phyloP scores from a whole-genome alignment of 2,113 vertebrate species.

The Oncorhynchus keta region DNA sequence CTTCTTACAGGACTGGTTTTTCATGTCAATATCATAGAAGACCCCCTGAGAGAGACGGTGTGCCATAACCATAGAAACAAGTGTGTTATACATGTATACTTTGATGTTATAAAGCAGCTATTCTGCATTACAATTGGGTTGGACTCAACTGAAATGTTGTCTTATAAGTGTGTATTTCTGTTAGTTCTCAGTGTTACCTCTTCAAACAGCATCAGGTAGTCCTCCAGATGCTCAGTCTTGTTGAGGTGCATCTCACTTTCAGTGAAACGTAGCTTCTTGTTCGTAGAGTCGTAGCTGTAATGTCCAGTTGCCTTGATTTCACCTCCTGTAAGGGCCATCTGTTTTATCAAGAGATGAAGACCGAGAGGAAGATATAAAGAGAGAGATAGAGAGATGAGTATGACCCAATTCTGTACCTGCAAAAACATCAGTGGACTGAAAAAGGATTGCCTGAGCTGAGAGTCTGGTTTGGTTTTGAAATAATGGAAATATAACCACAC shows the following conservation, averaged over 20 bases:
- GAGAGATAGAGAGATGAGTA: neutral
- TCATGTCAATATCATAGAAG: slow-evolving; percentile 15
- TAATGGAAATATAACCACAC: neutral
- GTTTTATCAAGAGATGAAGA: neutral
- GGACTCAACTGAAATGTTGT: neutral
- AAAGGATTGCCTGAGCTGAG: too few relatives aligned
- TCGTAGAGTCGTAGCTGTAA: slow-evolving; percentile 66
- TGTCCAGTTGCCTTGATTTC: slow-evolving; percentile 39
- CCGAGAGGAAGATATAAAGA: neutral
- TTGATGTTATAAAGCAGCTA: neutral
- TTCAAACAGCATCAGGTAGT: slow-evolving; percentile 65
- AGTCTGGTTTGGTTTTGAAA: neutral
- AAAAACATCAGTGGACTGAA: neutral
- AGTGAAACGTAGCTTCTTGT: slow-evolving; percentile 68
- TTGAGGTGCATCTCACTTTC: slow-evolving; percentile 59
- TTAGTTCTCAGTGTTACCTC: slow-evolving; percentile 51
- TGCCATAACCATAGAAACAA: neutral
- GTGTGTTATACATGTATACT: neutral
- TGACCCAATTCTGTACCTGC: neutral
- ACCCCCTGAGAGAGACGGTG: slow-evolving; percentile 16
- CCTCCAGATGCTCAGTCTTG: slow-evolving; percentile 59
- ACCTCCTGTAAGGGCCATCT: neutral
- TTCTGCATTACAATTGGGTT: neutral
- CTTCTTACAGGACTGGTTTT: neutral
- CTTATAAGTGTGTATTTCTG: neutral